Evolutionary conservation across 2,888 invertebrate genomes (phyloP).

Genomic region (Lepas anatifera): DNA sequence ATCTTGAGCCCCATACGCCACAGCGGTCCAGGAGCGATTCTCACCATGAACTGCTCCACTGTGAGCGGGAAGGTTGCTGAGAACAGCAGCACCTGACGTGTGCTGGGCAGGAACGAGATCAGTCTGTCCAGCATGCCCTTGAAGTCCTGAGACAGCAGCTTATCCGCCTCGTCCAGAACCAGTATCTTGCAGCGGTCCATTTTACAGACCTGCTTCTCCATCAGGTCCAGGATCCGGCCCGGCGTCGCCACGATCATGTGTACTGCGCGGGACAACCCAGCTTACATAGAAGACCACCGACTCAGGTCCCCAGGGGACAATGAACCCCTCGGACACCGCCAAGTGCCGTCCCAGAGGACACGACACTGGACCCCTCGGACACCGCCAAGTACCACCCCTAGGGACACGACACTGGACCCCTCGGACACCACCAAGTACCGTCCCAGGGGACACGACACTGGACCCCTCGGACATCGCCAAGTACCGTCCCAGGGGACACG

Average conservation of each 20-base stretch:
- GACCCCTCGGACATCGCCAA: too few relatives aligned
- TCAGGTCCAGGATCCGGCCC: constrained; percentile 96
- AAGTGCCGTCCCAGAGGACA: too few relatives aligned
- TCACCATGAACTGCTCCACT: constrained; percentile 35
- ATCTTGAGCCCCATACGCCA: background rate
- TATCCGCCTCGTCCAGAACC: constrained; percentile 98
- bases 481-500: too few relatives aligned
- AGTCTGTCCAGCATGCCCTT: constrained; percentile 98
- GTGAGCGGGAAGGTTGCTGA: constrained; percentile 98
- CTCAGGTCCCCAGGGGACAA: too few relatives aligned
- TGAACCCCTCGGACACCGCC: too few relatives aligned
- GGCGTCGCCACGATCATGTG: constrained; percentile 99
- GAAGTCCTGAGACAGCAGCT: constrained; percentile 96
- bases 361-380: too few relatives aligned
- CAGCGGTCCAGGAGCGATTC: background rate
- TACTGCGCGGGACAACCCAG: too few relatives aligned
- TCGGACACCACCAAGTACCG: too few relatives aligned
- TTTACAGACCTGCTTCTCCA: constrained; percentile 92
- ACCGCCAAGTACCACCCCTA: too few relatives aligned
- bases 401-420: too few relatives aligned
- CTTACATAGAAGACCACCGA: too few relatives aligned
- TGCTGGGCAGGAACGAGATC: constrained; percentile 78
- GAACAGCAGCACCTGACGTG: constrained; percentile 94
- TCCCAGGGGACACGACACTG: too few relatives aligned
- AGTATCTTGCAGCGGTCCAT: constrained; percentile 93